Evolutionary conservation across 2,113 vertebrate genomes (phyloP).

Genomic region (Excalfactoria chinensis): DNA sequence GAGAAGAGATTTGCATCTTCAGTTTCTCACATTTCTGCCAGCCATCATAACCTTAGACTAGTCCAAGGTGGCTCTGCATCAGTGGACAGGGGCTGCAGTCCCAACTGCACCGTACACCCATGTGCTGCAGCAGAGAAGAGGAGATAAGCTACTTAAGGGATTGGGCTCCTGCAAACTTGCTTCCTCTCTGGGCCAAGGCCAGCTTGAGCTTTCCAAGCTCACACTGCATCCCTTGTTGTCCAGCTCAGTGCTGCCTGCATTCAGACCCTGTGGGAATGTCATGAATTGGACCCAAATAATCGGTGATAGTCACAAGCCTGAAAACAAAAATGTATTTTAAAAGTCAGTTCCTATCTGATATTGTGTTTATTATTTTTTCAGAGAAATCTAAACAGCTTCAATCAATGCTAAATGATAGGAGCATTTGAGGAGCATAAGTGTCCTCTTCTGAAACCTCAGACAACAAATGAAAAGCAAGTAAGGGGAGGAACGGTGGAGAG

Average conservation of each 20-base stretch:
- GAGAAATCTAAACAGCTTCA: not conserved
- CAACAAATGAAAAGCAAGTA: not conserved
- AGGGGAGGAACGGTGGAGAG: not conserved
- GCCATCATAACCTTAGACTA: not conserved
- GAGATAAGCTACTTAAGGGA: slow-evolving; percentile 5
- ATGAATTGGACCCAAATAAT: not conserved
- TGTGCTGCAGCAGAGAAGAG: not conserved
- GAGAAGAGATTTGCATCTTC: not conserved
- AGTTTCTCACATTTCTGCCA: not conserved
- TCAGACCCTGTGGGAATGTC: not conserved
- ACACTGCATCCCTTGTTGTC: not conserved
- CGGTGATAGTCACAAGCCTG: not conserved
- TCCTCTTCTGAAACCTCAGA: not conserved
- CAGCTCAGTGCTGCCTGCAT: not conserved
- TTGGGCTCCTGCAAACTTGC: not conserved
- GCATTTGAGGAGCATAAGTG: too few relatives aligned
- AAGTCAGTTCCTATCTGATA: not conserved
- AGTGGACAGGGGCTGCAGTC: not conserved
- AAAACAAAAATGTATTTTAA: not conserved
- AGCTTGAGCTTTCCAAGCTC: not conserved
- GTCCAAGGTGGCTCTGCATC: not conserved
- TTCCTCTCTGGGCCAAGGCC: not conserved
- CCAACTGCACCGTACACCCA: not conserved
- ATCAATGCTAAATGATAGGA: not conserved
- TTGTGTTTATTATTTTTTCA: not conserved